Evolutionary conservation across 2,113 vertebrate species (phyloP).

Genomic region (sheep (Ovis aries)): ARS-UI_Ramb_v3.0 NC_056080.1:96454501-96455000

Average conservation of each 20-base stretch:
- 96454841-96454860: too few species aligned
- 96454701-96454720: not conserved
- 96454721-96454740: not conserved
- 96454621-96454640: not conserved
- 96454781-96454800: not conserved
- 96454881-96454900: too few species aligned
- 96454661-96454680: not conserved
- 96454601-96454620: accelerated
- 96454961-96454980: too few species aligned
- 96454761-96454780: not conserved
- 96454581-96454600: not conserved
- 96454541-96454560: not conserved
- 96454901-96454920: too few species aligned
- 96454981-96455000: too few species aligned
- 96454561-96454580: not conserved
- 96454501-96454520: not conserved
- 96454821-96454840: not conserved
- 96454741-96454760: not conserved
- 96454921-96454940: too few species aligned
- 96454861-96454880: too few species aligned
- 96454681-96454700: not conserved
- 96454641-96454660: not conserved
- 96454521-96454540: not conserved
- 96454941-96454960: too few species aligned
- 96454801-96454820: too few species aligned